phyloP scores from a whole-genome alignment of 53 echinoderm and acorn worm species.

The Holothuria scabra region DNA sequence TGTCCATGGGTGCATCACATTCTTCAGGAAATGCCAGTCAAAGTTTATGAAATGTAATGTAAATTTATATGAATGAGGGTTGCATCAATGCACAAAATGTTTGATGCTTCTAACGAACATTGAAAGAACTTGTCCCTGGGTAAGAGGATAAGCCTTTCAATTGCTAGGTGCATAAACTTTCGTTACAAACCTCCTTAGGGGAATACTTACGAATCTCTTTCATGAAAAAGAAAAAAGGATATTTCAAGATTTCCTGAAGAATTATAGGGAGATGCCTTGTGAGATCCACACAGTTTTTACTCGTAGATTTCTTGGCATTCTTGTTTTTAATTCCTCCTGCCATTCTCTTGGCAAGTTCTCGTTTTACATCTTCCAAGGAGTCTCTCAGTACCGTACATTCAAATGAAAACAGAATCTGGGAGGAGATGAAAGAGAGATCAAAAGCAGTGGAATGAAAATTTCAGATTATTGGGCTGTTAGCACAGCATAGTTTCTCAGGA shows the following conservation, averaged over 20 bases:
- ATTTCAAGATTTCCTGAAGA: slow-evolving; percentile 20
- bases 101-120: too few relatives aligned
- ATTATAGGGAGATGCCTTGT: slow-evolving; percentile 2
- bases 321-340: neutral
- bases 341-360: neutral
- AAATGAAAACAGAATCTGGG: slow-evolving; percentile 18
- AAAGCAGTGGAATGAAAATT: too few relatives aligned
- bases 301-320: neutral
- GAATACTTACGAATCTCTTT: slow-evolving; percentile 31
- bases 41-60: too few relatives aligned
- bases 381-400: slow-evolving; percentile 16
- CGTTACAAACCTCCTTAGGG: too few relatives aligned
- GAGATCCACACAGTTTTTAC: neutral
- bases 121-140: neutral
- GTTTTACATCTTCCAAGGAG: neutral
- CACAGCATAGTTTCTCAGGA: too few relatives aligned
- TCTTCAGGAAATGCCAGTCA: too few relatives aligned
- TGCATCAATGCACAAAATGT: neutral
- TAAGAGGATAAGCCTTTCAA: neutral
- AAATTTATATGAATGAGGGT: too few relatives aligned
- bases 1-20: too few relatives aligned
- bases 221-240: slow-evolving; percentile 37
- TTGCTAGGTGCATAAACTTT: neutral
- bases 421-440: neutral
- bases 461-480: too few relatives aligned